Conservation (phyloP, 2,113 vertebrate species). For the Sceloporus undulatus region DNA sequence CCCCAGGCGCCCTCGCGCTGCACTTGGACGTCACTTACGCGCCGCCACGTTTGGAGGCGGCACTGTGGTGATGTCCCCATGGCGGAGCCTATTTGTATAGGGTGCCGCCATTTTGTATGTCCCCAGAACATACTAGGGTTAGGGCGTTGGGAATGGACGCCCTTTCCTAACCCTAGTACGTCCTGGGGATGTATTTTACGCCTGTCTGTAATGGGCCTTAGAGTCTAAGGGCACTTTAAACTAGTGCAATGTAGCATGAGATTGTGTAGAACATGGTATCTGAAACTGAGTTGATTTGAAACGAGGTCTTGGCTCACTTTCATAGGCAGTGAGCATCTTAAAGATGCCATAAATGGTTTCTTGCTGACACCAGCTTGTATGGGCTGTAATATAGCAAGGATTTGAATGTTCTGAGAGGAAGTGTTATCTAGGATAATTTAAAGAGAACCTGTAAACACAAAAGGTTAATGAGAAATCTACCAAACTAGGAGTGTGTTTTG, state of each 20-base stretch:
- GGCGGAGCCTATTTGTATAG: too few relatives aligned
- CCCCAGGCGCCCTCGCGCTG: too few relatives aligned
- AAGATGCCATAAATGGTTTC: neutral
- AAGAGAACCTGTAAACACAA: neutral
- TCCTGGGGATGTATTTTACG: too few relatives aligned
- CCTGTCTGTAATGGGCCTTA: too few relatives aligned
- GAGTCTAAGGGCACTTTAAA: neutral
- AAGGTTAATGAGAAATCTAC: neutral
- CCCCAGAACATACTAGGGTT: too few relatives aligned
- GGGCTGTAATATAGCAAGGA: neutral
- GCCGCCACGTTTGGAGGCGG: too few relatives aligned
- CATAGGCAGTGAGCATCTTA: neutral
- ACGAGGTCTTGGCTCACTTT: neutral
- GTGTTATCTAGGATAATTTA: constrained; percentile 18
- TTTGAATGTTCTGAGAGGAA: neutral
- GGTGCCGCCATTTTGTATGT: too few relatives aligned
- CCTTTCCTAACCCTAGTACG: too few relatives aligned
- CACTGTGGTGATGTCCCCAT: too few relatives aligned
- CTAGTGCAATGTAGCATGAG: neutral
- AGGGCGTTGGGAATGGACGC: too few relatives aligned
- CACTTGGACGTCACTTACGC: too few relatives aligned
- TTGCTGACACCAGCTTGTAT: neutral
- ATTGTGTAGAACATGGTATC: neutral
- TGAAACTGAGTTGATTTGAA: neutral
- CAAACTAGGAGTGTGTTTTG: neutral